Conservation (phyloP, 1,140 invertebrate genomes). For the Agrypnia vestita region DNA sequence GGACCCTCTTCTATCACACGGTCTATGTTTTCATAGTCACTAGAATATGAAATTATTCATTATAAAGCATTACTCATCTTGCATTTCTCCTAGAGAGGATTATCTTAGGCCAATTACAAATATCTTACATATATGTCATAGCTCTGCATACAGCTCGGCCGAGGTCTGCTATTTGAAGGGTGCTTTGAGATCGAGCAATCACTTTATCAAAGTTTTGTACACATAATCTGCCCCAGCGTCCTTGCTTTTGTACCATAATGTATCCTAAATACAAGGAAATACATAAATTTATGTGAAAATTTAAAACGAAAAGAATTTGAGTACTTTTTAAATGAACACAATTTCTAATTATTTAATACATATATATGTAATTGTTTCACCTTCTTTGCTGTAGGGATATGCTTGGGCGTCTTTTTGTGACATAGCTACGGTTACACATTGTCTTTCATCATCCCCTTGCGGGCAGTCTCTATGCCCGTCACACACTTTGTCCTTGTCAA, state of each 20-base stretch:
- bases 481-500: constrained; percentile 80
- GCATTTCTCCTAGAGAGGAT: too few relatives aligned
- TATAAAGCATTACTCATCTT: too few relatives aligned
- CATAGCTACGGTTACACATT: constrained; percentile 76
- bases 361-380: constrained; percentile 62
- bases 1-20: constrained; percentile 67
- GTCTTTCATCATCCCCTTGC: constrained; percentile 86
- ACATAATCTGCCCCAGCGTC: constrained; percentile 86
- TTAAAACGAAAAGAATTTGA: background rate
- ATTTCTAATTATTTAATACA: background rate
- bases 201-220: constrained; percentile 78
- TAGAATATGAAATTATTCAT: constrained; percentile 61
- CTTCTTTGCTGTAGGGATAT: constrained; percentile 76
- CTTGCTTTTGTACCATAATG: constrained; percentile 82
- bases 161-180: constrained; percentile 80
- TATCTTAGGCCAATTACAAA: constrained; percentile 4
- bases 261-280: constrained; percentile 73
- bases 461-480: constrained; percentile 86
- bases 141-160: constrained; percentile 84
- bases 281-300: background rate
- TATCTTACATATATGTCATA: constrained; percentile 82
- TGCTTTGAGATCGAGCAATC: constrained; percentile 71
- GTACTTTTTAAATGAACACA: too few relatives aligned
- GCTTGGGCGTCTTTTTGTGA: constrained; percentile 71
- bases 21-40: constrained; percentile 74